Evolutionary conservation across 1,140 invertebrate genomes (phyloP), one percentile per base, ranked within the genome.

Genomic region (Pomacea maculata): DNA sequence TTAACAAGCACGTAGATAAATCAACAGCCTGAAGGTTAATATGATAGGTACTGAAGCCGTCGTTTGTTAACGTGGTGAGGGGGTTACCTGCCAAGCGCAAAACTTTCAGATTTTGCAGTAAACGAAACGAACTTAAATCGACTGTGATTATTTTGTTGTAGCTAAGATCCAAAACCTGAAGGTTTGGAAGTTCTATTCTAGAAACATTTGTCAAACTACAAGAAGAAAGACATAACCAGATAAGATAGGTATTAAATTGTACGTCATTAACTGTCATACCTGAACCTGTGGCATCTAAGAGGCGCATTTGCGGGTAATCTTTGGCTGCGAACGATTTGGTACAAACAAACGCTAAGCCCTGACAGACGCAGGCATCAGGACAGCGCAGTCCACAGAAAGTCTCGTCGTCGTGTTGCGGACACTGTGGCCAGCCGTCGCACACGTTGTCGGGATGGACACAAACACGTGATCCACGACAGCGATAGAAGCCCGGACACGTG

Each of bases 291-390:
- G 77, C 65, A 68, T 57, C 45, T 67, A 55, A 21, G 73, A 10
- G 15, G 14, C 73, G 73, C 14, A 75, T 11, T 12, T 65, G 29
- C 19, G 29, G 25, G 34, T 77, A 67, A n/a, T 29, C 17, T 11
- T 19, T 65, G 10, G 61, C 63, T 45, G 63, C 15, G 45, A 80
- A 71, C n/a, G 57, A 21, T 34, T 74, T 45, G 4, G 21, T n/a
- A 45, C 80, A 81, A 8, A 57, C 64, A 64, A 81, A 65, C 14
- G 75, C 55, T 17, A 29, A 57, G 63, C 68, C 77, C 70, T 54
- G 57, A 71, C 77, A 83, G 19, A 63, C 57, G 65, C 80, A 83
- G 11, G 34, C 70, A 88, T 57, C 85, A 90, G 75, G 75, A 64
- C 75, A 76, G n/a, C 55, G n/a, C 55, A 64, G 21, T 21, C 78